phyloP scores from a whole-genome alignment of 2,797 vertebrate species.

The Chaenodraco wilsoni region DNA sequence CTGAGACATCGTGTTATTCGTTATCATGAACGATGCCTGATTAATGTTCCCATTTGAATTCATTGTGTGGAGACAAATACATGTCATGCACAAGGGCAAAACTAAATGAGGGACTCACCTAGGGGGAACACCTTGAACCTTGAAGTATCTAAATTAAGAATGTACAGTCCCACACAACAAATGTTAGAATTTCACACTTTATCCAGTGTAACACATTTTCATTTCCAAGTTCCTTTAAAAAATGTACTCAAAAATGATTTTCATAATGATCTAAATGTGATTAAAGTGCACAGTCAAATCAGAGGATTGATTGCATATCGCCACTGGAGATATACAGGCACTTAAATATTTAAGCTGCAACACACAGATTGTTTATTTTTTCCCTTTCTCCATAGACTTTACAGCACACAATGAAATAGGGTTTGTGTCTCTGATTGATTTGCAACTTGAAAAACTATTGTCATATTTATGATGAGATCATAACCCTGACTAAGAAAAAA shows the following conservation, averaged over 20 bases:
- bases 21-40: slow-evolving; percentile 16
- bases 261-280: neutral
- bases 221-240: neutral
- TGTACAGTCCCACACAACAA: neutral
- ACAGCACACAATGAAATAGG: slow-evolving; percentile 2
- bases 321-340: neutral
- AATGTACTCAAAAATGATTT: neutral
- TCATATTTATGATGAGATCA: slow-evolving; percentile 28
- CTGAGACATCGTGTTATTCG: slow-evolving; percentile 35
- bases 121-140: slow-evolving; percentile 2
- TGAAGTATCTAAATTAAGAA: slow-evolving; percentile 4
- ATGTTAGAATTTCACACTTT: neutral
- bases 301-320: slow-evolving; percentile 2
- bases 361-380: neutral
- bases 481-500: slow-evolving; percentile 31
- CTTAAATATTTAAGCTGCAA: slow-evolving; percentile 4
- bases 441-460: slow-evolving; percentile 6
- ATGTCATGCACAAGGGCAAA: slow-evolving; percentile 4
- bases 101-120: slow-evolving; percentile 11
- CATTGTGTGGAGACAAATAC: slow-evolving; percentile 18
- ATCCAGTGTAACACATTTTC: neutral
- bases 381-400: neutral
- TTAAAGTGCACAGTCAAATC: neutral
- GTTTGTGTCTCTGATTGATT: neutral
- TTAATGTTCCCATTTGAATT: slow-evolving; percentile 27